phyloP scores from a whole-genome alignment of 2,888 invertebrate species.

The Drosophila aldrichi region DNA sequence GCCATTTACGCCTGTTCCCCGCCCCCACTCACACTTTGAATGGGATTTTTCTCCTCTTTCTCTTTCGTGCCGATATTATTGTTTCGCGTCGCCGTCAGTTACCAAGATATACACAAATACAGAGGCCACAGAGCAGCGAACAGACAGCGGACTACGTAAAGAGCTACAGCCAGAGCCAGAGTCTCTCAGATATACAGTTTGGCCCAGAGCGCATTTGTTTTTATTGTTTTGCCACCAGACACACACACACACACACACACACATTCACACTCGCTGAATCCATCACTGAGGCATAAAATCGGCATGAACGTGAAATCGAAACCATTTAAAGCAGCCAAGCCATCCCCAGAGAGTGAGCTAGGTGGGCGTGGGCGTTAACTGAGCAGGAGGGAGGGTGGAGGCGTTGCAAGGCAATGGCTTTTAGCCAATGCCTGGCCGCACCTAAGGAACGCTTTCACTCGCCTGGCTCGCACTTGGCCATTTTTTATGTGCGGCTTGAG shows the following conservation, averaged over 20 bases:
- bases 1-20: neutral
- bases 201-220: conserved; percentile 64
- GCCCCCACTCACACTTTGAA: neutral
- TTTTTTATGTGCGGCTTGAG: conserved; percentile 53
- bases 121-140: conserved; percentile 6
- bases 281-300: conserved; percentile 65
- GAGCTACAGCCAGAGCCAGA: neutral
- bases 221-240: conserved; percentile 65
- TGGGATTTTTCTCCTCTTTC: conserved; percentile 10
- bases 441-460: conserved; percentile 33
- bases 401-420: conserved; percentile 13
- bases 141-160: conserved; percentile 14
- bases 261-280: conserved; percentile 43
- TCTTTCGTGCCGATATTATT: conserved; percentile 35
- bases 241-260: conserved; percentile 2
- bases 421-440: conserved; percentile 24
- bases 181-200: conserved; percentile 20
- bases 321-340: conserved; percentile 59
- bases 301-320: conserved; percentile 64
- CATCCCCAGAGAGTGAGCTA: conserved; percentile 39
- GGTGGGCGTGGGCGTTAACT: neutral
- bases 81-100: conserved; percentile 55
- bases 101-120: conserved; percentile 44
- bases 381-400: too few relatives aligned
- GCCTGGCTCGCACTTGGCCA: conserved; percentile 25